Evolutionary conservation across 92 coral and sea anemone genomes (phyloP), one percentile per base, ranked within the genome.

Genomic region (Porites cylindrica): DNA sequence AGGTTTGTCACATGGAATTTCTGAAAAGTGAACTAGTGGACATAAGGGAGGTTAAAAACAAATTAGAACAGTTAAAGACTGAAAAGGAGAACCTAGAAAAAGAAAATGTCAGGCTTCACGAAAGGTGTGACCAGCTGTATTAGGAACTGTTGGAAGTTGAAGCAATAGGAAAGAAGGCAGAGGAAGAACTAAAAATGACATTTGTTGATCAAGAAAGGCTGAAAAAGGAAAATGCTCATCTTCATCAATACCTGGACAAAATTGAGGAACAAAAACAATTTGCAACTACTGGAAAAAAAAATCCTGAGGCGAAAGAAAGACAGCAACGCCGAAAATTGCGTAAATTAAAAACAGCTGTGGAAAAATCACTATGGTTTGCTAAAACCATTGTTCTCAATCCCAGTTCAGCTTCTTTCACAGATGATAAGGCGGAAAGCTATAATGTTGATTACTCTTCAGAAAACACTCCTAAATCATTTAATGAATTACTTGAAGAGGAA

Each of bases 291-390:
- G 89, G 84, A 10, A 10, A 32, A n/a, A 61, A 10, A 76, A 47
- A 61, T 50, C n/a, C 82, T 8, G 77, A 82, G 62, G 75, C 75
- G 18, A 80, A 80, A 82, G 83, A 82, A 53, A 84, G 91, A 66
- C 88, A 77, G 60, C 83, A 88, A 69, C 83, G 75, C 54, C 76
- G 84, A 43, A 73, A 74, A 60, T 16, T 86, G 7, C 51, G 80
- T 9, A 64, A 77, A 53, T 24, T 76, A 69, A 85, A 85, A 52
- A 75, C 72, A 47, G 70, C 63, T 75, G 84, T 85, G 62, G 91
- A 88, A 63, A 82, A 82, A 65, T 60, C 89, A 66, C 65, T 89
- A 8, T 89, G 92, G 89, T 89, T 89, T 70, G 89, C 89, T 6
- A 70, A 75, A 61, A 66, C 89, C 29, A 68, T 83, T 70, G 92